Evolutionary conservation across 2,797 vertebrate genomes (phyloP).

Genomic region (Pangasius krempfi): DNA sequence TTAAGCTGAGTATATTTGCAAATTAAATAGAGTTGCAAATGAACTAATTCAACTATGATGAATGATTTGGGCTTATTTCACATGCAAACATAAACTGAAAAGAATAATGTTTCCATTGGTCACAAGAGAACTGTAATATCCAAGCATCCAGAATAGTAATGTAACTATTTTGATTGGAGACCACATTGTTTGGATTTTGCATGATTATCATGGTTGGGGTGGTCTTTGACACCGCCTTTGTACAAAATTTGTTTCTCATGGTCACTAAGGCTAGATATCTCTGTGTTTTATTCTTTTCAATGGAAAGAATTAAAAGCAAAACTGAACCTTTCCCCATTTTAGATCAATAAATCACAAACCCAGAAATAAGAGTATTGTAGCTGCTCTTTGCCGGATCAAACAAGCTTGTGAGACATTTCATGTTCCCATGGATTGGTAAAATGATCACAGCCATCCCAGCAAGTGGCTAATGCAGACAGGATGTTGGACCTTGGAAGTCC

Average conservation of each 20-base stretch:
- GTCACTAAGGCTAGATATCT: not conserved
- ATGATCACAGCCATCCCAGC: not conserved
- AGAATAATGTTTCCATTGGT: slow-evolving; percentile 8
- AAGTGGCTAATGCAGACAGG: slow-evolving; percentile 18
- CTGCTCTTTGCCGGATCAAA: not conserved
- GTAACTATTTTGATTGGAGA: slow-evolving; percentile 31
- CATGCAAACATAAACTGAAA: slow-evolving; percentile 9
- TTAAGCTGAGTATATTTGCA: not conserved
- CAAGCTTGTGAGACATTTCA: slow-evolving; percentile 17
- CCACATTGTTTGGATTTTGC: slow-evolving; percentile 30
- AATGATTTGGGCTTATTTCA: not conserved
- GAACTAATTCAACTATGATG: not conserved
- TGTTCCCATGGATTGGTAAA: slow-evolving; percentile 15
- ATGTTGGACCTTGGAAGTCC: not conserved
- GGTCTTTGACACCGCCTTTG: not conserved
- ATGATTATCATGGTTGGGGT: slow-evolving; percentile 15
- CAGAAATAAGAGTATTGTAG: not conserved
- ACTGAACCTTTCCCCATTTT: not conserved
- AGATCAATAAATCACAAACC: not conserved
- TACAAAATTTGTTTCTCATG: slow-evolving; percentile 6
- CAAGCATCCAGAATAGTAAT: slow-evolving; percentile 22
- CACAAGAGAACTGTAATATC: not conserved
- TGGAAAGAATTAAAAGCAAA: not conserved
- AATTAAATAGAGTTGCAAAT: not conserved
- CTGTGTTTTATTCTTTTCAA: not conserved